These are phyloP conservation scores for Dipus sagitta DNA, from an alignment of 2,797 vertebrate species.

Conservation along the genomic window DNA sequence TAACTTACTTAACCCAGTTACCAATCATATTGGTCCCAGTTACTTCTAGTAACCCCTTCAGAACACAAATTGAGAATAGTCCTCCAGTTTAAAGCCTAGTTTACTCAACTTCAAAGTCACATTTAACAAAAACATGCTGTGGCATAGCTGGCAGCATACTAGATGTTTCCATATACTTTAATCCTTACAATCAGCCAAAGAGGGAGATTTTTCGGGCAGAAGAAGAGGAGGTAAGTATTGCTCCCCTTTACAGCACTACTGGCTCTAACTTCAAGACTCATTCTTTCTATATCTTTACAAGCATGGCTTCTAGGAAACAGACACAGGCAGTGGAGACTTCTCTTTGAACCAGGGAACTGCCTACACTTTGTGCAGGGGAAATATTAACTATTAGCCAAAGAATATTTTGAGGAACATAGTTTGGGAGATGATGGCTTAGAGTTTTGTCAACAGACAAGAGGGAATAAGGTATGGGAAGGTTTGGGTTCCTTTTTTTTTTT, in stretches of 20 bases:
- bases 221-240: not conserved
- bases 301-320: not conserved
- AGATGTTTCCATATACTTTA: not conserved
- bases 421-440: not conserved
- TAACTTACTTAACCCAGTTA: not conserved
- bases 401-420: not conserved
- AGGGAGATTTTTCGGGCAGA: not conserved
- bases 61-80: not conserved
- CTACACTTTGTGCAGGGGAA: not conserved
- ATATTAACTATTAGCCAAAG: not conserved
- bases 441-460: not conserved
- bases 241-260: not conserved
- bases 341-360: not conserved
- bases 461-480: not conserved
- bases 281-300: not conserved
- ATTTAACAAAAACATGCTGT: not conserved
- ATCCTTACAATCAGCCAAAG: not conserved
- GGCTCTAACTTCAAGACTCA: not conserved
- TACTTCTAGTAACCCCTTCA: not conserved
- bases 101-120: slow-evolving; percentile 12
- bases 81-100: slow-evolving; percentile 28
- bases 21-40: not conserved
- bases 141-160: not conserved
- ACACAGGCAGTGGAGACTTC: not conserved
- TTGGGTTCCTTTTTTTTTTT: too few relatives aligned